A percentile compares a stretch with the other conserved stretches of the same genome.
phyloP scores from a whole-genome alignment of 2,888 invertebrate genomes.

The Hirtodrosophila alboralis region DNA sequence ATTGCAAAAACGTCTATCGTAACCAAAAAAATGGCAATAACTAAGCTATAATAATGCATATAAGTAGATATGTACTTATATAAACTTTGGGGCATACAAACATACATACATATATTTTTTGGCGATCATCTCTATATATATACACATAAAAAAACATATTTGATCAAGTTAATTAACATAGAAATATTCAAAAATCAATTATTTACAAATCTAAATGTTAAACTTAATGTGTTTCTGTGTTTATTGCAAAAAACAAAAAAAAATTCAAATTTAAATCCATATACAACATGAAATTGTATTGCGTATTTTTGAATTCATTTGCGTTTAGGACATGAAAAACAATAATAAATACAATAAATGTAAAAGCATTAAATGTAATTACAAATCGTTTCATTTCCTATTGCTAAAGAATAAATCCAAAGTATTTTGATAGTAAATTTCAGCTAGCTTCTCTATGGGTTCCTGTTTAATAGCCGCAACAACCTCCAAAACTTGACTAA shows the following conservation, averaged over 20 bases:
- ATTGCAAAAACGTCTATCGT: no score
- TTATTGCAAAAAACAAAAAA: slow-evolving; percentile 35
- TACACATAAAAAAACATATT: background rate
- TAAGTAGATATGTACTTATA: slow-evolving; percentile 11
- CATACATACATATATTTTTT: background rate
- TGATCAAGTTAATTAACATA: slow-evolving; percentile 53
- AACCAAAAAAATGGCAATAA: slow-evolving; percentile 16
- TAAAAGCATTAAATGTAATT: slow-evolving; percentile 72
- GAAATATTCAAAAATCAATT: slow-evolving; percentile 47
- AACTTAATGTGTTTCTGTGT: slow-evolving; percentile 65
- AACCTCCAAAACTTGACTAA: slow-evolving; percentile 95
- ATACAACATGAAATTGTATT: slow-evolving; percentile 47
- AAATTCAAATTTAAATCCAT: slow-evolving; percentile 18
- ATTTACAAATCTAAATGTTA: slow-evolving; percentile 79
- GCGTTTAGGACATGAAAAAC: slow-evolving; percentile 73
- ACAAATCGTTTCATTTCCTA: slow-evolving; percentile 18
- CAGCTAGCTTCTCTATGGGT: slow-evolving; percentile 88
- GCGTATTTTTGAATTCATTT: slow-evolving; percentile 76
- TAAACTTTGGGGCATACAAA: slow-evolving; percentile 24
- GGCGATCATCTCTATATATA: no score
- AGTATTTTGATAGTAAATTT: slow-evolving; percentile 92
- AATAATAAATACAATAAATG: slow-evolving; percentile 58
- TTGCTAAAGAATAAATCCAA: slow-evolving; percentile 89
- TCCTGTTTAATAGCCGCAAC: slow-evolving; percentile 91
- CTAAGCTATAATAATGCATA: slow-evolving; percentile 19